Evolutionary conservation across 2,888 invertebrate genomes (phyloP), one percentile per base, ranked within the genome.

Genomic region (Caenorhabditis macrosperma): DNA sequence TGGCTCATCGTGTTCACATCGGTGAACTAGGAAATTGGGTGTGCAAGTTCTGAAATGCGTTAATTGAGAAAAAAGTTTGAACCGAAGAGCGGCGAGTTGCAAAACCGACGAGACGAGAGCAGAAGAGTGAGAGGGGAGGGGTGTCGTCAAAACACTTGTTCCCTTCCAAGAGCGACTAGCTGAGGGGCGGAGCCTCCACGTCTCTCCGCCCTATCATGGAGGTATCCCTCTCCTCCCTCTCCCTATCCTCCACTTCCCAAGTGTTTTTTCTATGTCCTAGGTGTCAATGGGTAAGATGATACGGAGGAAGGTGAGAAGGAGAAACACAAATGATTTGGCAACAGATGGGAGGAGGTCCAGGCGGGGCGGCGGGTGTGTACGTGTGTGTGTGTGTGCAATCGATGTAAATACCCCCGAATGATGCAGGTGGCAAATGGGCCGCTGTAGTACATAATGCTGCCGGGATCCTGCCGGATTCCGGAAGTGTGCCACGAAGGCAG

Each of bases 131-230:
- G 22, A 48, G 30, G 30, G n/a, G 17, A 24, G 24, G 46, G 48
- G 28, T 46, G 30, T 46, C 28, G 22, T 48, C 48, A 63, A 63
- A 48, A 63, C 48, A 63, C 46, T 63, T 48, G 63, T 63, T 63
- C 48, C 30, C 24, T 12, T n/a, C 15, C 28, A n/a, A 44, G 38
- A 24, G 57, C 2, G 2, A 15, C 33, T 15, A 2, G 7, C 2
- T n/a, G n/a, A 4, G 44, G 26, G 44, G 28, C 24, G n/a, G 57
- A 20, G 20, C 10, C 12, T 12, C 7, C 54, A 24, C 20, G 7
- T 15, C 6, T 17, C 55, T 55, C 55, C 33, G 30, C 24, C 59
- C 38, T 41, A 1, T 54, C 12, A 38, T 38, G 38, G 38, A 38
- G 5, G 12, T n/a, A n/a, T n/a, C n/a, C n/a, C n/a, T n/a, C n/a